A percentile compares a stretch with the other conserved stretches of the same genome.
phyloP scores from a whole-genome alignment of 2,888 invertebrate genomes.

The Oligia strigilis region DNA sequence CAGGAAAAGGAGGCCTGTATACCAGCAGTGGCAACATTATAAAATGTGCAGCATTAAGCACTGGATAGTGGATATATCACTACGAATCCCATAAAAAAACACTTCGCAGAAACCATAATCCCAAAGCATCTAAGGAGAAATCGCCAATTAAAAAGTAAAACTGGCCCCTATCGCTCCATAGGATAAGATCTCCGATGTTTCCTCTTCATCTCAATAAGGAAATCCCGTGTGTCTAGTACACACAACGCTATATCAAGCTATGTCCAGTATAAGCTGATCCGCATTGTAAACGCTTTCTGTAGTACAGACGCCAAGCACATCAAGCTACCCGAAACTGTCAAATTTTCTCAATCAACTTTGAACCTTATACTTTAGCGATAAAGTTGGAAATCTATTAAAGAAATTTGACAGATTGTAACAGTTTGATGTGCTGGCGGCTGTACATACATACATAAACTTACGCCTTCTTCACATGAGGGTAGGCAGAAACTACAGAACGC shows the following conservation, averaged over 20 bases:
- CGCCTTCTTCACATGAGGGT: too few relatives aligned
- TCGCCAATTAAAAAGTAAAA: constrained; percentile 38
- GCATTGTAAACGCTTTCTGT: neutral
- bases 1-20: neutral
- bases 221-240: constrained; percentile 34
- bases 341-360: too few relatives aligned
- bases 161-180: neutral
- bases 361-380: too few relatives aligned
- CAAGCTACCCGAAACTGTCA: too few relatives aligned
- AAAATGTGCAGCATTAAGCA: neutral
- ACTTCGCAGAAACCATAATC: neutral
- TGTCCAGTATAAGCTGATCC: neutral
- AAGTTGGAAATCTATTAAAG: too few relatives aligned
- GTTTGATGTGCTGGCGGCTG: too few relatives aligned
- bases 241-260: neutral
- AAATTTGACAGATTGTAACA: too few relatives aligned
- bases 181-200: constrained; percentile 44
- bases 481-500: neutral
- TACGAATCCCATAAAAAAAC: neutral
- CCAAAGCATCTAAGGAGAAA: constrained; percentile 7
- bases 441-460: too few relatives aligned
- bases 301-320: too few relatives aligned
- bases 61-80: neutral
- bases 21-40: neutral
- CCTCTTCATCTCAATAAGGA: constrained; percentile 51